A percentile compares a stretch with the other conserved stretches of the same genome.
Conservation (phyloP, 2,113 vertebrate species). For the Garra rufa region DNA sequence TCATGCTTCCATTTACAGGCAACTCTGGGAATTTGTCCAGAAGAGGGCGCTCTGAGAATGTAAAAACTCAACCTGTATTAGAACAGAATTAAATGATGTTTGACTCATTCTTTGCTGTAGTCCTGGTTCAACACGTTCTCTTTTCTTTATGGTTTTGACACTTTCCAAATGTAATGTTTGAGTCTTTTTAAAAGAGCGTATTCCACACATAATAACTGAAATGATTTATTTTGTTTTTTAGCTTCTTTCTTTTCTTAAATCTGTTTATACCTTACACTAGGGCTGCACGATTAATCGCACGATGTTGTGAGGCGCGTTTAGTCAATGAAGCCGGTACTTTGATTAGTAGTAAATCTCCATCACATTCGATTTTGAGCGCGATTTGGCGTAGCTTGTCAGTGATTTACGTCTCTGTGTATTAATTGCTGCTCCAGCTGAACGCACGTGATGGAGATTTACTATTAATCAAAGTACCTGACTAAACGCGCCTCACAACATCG, state of each 20-base stretch:
- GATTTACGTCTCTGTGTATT: too few species aligned
- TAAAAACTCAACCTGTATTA: neutral
- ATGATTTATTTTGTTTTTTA: slow-evolving; percentile 1
- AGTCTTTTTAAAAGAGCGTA: neutral
- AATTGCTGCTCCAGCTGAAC: too few species aligned
- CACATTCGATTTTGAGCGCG: too few species aligned
- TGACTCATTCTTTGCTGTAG: neutral
- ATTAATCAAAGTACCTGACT: too few species aligned
- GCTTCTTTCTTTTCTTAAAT: neutral
- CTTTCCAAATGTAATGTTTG: neutral
- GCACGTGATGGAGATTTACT: too few species aligned
- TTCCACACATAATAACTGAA: neutral
- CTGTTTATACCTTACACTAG: too few species aligned
- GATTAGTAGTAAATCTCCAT: too few species aligned
- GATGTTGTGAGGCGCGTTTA: too few species aligned
- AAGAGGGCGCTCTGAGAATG: slow-evolving; percentile 48
- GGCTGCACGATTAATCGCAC: too few species aligned
- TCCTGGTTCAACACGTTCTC: neutral
- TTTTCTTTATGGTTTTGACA: neutral
- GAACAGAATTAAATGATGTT: neutral
- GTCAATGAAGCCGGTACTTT: too few species aligned
- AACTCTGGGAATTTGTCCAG: slow-evolving; percentile 2
- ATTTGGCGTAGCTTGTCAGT: too few species aligned
- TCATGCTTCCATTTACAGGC: neutral
- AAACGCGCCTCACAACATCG: too few species aligned